A percentile compares a stretch with the other conserved stretches of the same genome.
Conservation (phyloP, 2,888 invertebrate species). For the Mythimna pallens region DNA sequence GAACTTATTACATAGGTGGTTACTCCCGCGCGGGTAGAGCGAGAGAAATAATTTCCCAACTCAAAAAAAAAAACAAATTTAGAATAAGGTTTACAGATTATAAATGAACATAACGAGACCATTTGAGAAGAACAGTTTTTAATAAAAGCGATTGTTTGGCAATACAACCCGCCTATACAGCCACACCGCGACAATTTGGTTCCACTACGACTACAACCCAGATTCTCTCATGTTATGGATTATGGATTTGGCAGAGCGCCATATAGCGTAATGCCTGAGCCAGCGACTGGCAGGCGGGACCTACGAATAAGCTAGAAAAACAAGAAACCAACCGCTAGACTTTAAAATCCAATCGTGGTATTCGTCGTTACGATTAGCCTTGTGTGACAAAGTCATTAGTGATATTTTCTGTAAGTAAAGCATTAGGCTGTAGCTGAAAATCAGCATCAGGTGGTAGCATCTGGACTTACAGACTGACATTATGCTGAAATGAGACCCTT, state of each 20-base stretch:
- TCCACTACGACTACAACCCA: constrained; percentile 25
- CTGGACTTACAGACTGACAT: no score
- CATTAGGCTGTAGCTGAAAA: neutral
- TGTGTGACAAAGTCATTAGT: neutral
- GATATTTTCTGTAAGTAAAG: neutral
- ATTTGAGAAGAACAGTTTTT: neutral
- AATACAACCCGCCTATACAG: neutral
- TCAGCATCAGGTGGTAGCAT: neutral
- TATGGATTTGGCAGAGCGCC: constrained; percentile 33
- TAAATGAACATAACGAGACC: neutral
- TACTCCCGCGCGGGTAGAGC: no score
- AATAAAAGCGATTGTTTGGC: constrained; percentile 14
- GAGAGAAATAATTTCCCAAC: no score
- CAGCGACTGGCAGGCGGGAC: constrained; percentile 32
- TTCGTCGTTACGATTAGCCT: neutral
- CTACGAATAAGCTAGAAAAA: constrained; percentile 19
- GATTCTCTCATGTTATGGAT: constrained; percentile 34
- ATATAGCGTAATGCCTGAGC: constrained; percentile 28
- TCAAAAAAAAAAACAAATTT: neutral
- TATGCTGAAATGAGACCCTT: neutral
- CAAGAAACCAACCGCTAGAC: constrained; percentile 17
- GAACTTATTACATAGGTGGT: no score
- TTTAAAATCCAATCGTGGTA: neutral
- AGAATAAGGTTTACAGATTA: neutral
- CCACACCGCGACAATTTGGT: constrained; percentile 6